Conservation (phyloP, 2,888 invertebrate genomes). For the Alloscopus bannaensis region DNA sequence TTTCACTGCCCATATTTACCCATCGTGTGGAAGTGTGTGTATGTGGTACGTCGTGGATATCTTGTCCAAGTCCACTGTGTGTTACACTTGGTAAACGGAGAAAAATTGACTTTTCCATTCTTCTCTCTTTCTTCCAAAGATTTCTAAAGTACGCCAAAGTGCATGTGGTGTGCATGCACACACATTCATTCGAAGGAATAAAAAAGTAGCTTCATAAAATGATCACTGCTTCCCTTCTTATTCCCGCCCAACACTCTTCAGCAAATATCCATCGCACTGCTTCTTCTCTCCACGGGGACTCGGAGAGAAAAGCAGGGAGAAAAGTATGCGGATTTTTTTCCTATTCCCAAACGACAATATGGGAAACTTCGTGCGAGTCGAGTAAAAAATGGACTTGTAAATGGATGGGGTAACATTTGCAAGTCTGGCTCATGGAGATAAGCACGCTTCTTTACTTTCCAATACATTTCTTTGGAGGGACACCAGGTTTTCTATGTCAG, state of each 20-base stretch:
- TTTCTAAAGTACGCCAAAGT: too few species aligned
- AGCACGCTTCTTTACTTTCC: slow-evolving; percentile 17
- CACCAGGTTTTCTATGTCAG: too few species aligned
- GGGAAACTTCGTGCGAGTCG: neutral
- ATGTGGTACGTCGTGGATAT: too few species aligned
- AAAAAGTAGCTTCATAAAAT: slow-evolving; percentile 4
- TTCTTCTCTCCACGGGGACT: neutral
- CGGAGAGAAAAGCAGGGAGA: neutral
- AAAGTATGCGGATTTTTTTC: slow-evolving; percentile 35
- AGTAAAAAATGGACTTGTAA: neutral
- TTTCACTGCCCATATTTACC: neutral
- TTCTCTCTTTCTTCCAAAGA: too few species aligned
- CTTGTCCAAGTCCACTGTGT: too few species aligned
- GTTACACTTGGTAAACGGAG: too few species aligned
- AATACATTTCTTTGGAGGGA: too few species aligned
- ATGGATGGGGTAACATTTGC: neutral
- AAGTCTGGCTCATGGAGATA: slow-evolving; percentile 40
- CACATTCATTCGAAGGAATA: slow-evolving; percentile 16
- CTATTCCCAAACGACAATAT: neutral
- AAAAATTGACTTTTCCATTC: too few species aligned
- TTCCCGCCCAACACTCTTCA: neutral
- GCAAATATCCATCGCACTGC: neutral
- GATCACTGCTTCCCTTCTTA: slow-evolving; percentile 3
- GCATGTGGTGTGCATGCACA: slow-evolving; percentile 9
- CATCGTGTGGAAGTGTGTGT: too few species aligned